Evolutionary conservation across 2,113 vertebrate genomes (phyloP), one percentile per base, ranked within the genome.

Genomic region (Hassar affinis): DNA sequence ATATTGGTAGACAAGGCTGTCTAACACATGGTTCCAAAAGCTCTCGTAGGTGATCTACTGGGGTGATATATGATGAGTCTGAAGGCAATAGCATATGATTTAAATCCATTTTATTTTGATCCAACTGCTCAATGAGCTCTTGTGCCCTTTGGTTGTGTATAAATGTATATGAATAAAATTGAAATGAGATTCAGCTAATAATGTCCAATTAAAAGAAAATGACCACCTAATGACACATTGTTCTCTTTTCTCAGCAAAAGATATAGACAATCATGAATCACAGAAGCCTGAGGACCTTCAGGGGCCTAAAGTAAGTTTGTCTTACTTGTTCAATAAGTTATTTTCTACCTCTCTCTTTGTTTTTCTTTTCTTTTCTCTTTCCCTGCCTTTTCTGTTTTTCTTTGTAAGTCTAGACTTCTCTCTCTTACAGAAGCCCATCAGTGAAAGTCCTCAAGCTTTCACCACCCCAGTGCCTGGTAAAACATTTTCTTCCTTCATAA

Each of bases 391-490:
- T 25, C 52, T 30, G 10, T 17, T 45, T 75, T 62, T 75, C 27
- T 75, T 78, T 30, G 6, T 64, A 42, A 47, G 8, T 49, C 38
- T 79, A 35, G 2, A 66, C 35, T n/a, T 87, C 81, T 86, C 84
- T 88, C 27, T 54, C 47, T 22, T 77, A 78, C 83, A 94, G 93
- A 91, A 93, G 84, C 86, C 89, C 51, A 80, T 85, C 52, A 42
- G 83, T 9, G 59, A 88, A 61, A 81, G 57, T 71, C 38, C 38
- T 79, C 56, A 30, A 42, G 6, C n/a, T 8, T 45, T 17, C 56
- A 2, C 14, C 35, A 2, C 76, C 3, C 12, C 49, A 35, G 27
- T 81, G 11, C 80, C 89, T n/a, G 89, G 93, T 94, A 91, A 93
- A 90, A 76, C 84, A 56, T 85, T 11, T 87, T 52, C 51, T 45